Percentiles rank a stretch among this genome's conserved stretches.
These are phyloP conservation scores for Galerucella nymphaeae DNA, from an alignment of 2,888 invertebrate genomes.

Conservation along the genomic window DNA sequence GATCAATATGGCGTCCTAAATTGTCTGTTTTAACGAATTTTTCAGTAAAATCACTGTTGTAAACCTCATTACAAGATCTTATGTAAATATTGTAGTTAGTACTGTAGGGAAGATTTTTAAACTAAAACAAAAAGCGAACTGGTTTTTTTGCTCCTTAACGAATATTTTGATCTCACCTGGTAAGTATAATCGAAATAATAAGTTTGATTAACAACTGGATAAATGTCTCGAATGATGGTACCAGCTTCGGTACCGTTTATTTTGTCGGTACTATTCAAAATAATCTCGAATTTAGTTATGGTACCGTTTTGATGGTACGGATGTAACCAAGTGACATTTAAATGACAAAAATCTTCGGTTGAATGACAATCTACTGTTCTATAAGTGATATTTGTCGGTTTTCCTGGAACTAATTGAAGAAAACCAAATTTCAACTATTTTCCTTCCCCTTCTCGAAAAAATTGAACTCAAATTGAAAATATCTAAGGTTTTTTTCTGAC, in stretches of 20 bases:
- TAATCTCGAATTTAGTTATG: slow-evolving; percentile 58
- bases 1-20: slow-evolving; percentile 56
- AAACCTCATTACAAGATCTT: slow-evolving; percentile 54
- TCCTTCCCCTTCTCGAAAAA: too few species aligned
- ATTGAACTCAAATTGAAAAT: too few species aligned
- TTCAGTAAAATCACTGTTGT: slow-evolving; percentile 51
- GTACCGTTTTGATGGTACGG: slow-evolving; percentile 58
- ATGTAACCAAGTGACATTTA: slow-evolving; percentile 60
- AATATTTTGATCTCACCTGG: slow-evolving; percentile 47
- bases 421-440: too few species aligned
- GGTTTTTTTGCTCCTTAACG: neutral
- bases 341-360: slow-evolving; percentile 54
- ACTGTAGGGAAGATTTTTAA: slow-evolving; percentile 58
- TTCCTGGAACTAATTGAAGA: slow-evolving; percentile 58
- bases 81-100: slow-evolving; percentile 56
- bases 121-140: slow-evolving; percentile 50
- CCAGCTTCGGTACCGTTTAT: slow-evolving; percentile 45
- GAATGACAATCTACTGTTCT: slow-evolving; percentile 55
- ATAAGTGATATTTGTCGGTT: slow-evolving; percentile 57
- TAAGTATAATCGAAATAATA: slow-evolving; percentile 55
- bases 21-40: slow-evolving; percentile 53
- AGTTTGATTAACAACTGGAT: slow-evolving; percentile 50
- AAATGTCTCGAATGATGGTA: slow-evolving; percentile 54
- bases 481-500: too few species aligned
- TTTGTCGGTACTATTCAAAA: slow-evolving; percentile 53